Percentiles rank a stretch among this genome's conserved stretches.
Conservation (phyloP, 2,797 vertebrate species). For the Malurus leucopterus region DNA sequence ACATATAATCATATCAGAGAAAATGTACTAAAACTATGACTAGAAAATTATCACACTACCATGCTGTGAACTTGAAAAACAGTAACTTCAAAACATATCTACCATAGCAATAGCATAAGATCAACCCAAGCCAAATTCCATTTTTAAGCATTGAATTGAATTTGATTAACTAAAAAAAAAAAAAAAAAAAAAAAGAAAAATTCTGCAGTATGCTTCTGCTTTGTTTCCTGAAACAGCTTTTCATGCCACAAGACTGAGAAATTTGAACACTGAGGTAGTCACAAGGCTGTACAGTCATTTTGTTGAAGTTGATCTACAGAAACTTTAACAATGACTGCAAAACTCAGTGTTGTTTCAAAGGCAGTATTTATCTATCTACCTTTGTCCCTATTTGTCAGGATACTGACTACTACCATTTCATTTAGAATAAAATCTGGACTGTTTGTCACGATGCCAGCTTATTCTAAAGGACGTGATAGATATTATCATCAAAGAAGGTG, state of each 20-base stretch:
- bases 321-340: neutral
- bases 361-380: neutral
- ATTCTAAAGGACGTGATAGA: neutral
- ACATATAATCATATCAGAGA: neutral
- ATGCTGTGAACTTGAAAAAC: neutral
- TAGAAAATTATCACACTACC: neutral
- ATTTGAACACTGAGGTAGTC: neutral
- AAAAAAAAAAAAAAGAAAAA: neutral
- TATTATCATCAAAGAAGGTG: neutral
- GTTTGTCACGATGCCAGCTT: neutral
- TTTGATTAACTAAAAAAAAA: neutral
- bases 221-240: neutral
- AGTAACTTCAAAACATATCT: neutral
- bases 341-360: neutral
- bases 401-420: neutral
- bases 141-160: neutral
- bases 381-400: neutral
- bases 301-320: neutral
- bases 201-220: neutral
- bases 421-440: neutral
- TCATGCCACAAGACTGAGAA: neutral
- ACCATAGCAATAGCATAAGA: neutral
- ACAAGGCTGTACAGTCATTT: neutral
- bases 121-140: neutral
- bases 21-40: neutral